Percentiles rank a stretch among this genome's conserved stretches.
Evolutionary conservation across 2,888 invertebrate genomes (phyloP).

Genomic region (Plusia festucae): DNA sequence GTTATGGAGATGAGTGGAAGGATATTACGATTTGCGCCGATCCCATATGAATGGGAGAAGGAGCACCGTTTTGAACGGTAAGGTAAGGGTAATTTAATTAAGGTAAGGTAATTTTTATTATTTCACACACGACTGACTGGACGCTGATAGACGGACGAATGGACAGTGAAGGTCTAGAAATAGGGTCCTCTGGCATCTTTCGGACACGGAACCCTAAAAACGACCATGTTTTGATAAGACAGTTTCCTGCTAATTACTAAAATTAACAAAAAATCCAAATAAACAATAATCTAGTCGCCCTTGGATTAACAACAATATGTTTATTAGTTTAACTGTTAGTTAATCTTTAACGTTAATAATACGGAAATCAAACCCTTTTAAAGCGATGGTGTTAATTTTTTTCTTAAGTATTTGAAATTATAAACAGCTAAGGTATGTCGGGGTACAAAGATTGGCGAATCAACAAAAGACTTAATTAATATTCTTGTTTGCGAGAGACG

Average conservation of each 20-base stretch:
- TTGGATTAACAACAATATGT: slow-evolving; percentile 21
- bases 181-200: too few species aligned
- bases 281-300: slow-evolving; percentile 22
- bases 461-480: not conserved
- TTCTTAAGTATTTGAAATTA: not conserved
- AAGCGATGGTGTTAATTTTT: not conserved
- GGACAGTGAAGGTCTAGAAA: too few species aligned
- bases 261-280: slow-evolving; percentile 21
- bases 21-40: too few species aligned
- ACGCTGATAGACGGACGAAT: too few species aligned
- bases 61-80: too few species aligned
- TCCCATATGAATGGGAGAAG: too few species aligned
- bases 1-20: too few species aligned
- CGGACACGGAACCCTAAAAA: too few species aligned
- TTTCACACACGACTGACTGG: too few species aligned
- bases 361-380: not conserved
- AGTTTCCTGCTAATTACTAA: slow-evolving; percentile 28
- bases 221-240: not conserved
- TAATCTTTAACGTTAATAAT: not conserved
- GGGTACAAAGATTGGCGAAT: not conserved
- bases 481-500: too few species aligned
- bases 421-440: not conserved
- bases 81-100: too few species aligned
- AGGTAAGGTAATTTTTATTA: too few species aligned
- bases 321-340: slow-evolving; percentile 10